These are phyloP conservation scores for Adelosebastes latens DNA, from an alignment of 2,797 vertebrate species.

Conservation along the genomic window DNA sequence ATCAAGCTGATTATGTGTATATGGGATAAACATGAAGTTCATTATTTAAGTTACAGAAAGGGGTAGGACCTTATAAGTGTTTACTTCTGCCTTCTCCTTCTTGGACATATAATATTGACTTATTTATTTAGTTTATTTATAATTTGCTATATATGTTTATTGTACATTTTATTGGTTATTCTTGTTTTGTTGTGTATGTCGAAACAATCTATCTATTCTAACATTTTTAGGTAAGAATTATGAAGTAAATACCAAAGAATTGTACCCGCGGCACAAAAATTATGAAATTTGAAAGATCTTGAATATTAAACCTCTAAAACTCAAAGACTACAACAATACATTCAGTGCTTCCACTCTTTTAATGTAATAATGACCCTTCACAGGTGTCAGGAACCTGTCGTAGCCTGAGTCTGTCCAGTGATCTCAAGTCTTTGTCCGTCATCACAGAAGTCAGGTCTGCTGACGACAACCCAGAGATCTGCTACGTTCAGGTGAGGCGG, in stretches of 20 bases:
- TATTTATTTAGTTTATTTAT: background rate
- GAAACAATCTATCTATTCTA: no score
- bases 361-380: constrained; percentile 12
- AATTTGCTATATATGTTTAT: background rate
- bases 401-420: constrained; percentile 92
- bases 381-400: constrained; percentile 92
- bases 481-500: constrained; percentile 88
- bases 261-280: background rate
- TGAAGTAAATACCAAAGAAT: background rate
- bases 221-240: background rate
- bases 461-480: constrained; percentile 84
- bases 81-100: background rate
- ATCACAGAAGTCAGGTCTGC: constrained; percentile 86
- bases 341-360: background rate
- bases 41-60: no score
- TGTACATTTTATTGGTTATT: background rate
- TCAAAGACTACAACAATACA: background rate
- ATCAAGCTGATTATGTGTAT: no score
- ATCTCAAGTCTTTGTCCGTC: constrained; percentile 93
- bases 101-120: background rate
- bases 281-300: background rate
- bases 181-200: background rate
- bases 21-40: no score
- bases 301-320: background rate
- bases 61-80: no score